These are phyloP conservation scores for Grallaria varia DNA, from an alignment of 2,113 vertebrate species.

Conservation along the genomic window DNA sequence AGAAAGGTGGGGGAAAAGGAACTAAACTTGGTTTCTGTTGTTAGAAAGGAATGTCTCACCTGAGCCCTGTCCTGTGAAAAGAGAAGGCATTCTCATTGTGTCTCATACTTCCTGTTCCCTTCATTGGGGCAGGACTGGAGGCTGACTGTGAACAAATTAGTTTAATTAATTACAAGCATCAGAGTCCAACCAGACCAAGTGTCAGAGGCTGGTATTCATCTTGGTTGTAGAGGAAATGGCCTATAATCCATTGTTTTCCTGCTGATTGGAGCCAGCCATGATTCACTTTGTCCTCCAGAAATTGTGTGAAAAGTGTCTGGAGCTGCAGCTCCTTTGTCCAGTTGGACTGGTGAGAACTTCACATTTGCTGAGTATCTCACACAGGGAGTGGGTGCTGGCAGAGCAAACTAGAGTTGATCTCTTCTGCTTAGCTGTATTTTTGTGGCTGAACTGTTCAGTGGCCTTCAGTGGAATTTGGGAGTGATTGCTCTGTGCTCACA, in stretches of 20 bases:
- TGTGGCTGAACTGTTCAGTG: neutral
- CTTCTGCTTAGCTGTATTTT: neutral
- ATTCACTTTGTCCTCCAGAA: neutral
- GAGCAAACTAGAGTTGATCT: neutral
- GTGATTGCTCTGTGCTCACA: neutral
- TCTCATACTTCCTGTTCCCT: neutral
- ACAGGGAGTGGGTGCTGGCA: neutral
- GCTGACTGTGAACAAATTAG: constrained; percentile 14
- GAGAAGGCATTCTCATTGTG: neutral
- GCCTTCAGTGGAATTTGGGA: neutral
- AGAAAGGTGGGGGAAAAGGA: neutral
- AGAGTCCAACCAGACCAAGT: neutral
- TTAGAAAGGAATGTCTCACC: neutral
- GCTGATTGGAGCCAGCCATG: neutral
- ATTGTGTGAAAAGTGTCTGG: neutral
- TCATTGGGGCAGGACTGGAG: neutral
- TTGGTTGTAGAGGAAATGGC: neutral
- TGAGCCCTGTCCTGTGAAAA: neutral
- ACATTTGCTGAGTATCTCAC: neutral
- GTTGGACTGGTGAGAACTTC: neutral
- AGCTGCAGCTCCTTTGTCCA: neutral
- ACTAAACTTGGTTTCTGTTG: neutral
- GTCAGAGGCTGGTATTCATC: constrained; percentile 7
- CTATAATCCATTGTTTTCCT: constrained; percentile 3
- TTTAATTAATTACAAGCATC: constrained; percentile 38